Base-by-base conservation (phyloP, 2,797 vertebrate species). In the Oophaga sylvatica region DNA sequence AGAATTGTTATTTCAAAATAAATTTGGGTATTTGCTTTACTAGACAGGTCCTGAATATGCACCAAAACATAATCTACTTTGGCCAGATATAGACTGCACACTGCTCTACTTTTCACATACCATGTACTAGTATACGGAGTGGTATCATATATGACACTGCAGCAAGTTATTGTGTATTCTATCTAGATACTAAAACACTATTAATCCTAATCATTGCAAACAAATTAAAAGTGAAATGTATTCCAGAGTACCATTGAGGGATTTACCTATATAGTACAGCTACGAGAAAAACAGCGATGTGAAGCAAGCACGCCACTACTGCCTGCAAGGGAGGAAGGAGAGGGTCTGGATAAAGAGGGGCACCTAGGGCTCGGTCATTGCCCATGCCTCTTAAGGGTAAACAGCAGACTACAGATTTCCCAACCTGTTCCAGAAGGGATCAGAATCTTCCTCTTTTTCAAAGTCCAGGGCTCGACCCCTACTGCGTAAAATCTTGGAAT, bases 381-480 rank as follows among this genome's bases (percentile, higher is more conserved):
- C 85, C 62, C 45, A 63, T 90, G 35, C 48, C 53, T 88, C 89
- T 88, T 86, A 84, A 85, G 73, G 86, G 87, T 68, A 87, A 83
- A 59, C 89, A 84, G 56, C 87, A 84, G 86, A 86, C 67, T 80
- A 73, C 31, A 41, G 62, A 84, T 91, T 93, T 91, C 95, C 97
- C 96, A 96, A 98, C 97, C 97, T 98, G 95, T 96, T 96, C 97
- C 97, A 98, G 94, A 98, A 98, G 91, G 97, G 97, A 92, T 98
- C 97, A 87, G 96, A 95, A 75, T 97, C 97, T 92, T 97, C 96
- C 84, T 94, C 91, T 75, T 96, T 96, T 85, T 94, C 90, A 68
- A 91, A 91, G 89, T 80, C 87, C 13, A 90, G 93, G 87, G 90
- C 92, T 80, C 94, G 94, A 48, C 92, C 93, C 87, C 92, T 93